Evolutionary conservation across 2,113 vertebrate species (phyloP), one percentile per base, ranked within the genome.

Genomic region (Crotalus tigris): DNA sequence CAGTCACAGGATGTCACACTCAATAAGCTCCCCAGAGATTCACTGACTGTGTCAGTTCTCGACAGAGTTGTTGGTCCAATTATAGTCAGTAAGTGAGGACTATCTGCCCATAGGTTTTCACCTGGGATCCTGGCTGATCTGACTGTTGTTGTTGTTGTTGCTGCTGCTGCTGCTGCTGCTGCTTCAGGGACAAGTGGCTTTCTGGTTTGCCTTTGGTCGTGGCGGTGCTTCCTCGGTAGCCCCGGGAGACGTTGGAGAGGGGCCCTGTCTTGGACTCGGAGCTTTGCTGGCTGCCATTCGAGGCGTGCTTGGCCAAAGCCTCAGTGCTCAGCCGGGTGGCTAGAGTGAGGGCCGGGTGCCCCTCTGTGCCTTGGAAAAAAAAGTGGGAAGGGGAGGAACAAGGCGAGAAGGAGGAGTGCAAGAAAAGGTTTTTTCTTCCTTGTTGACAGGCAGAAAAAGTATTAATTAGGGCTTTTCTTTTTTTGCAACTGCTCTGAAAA

Each of bases 161-260:
- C 89, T 96, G 44, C 33, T 96, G 96, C n/a, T 97, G 96, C 58
- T 94, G 95, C 85, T 96, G 97, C 89, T 96, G 93, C 75, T 94
- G 95, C 64, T 96, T 97, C 91, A 96, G 93, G 0, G 95, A 95
- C 3, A 5, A 0, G 0, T 93, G 96, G 59, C 91, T 93, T 1
- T 97, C 95, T 0, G 26, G 4, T 54, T 94, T 98, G 91, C 69
- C 90, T 94, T 95, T 97, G n/a, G 55, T 0, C 0, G 23, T 26
- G 0, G 92, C 0, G 0, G 91, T 0, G 1, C 93, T 97, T 2
- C 90, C 94, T 57, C 93, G 91, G 95, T 89, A 49, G 5, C 59
- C 93, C 59, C 93, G 46, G 26, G 89, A 94, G 49, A 44, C 23
- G 39, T 94, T 0, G 1, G 97, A 95, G 0, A 75, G 91, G 1